phyloP scores from a whole-genome alignment of 2,797 vertebrate genomes.

The Leuciscus waleckii region DNA sequence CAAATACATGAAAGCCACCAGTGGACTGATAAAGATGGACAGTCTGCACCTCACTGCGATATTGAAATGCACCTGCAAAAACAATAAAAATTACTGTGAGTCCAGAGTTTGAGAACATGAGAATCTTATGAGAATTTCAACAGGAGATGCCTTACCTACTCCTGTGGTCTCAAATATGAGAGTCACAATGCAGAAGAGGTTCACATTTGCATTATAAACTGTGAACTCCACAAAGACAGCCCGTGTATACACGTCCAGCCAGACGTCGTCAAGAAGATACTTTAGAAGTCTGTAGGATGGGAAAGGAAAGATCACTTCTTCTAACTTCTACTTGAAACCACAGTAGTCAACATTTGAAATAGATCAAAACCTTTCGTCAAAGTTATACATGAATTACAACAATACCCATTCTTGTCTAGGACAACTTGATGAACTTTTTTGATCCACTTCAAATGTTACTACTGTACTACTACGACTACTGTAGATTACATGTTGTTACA shows the following conservation, averaged over 20 bases:
- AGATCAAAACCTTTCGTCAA: too few relatives aligned
- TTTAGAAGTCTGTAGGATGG: constrained; percentile 81
- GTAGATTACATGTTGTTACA: not conserved
- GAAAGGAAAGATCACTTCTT: not conserved
- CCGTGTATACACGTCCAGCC: constrained; percentile 90
- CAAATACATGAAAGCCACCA: constrained; percentile 87
- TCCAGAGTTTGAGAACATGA: not conserved
- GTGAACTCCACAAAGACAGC: constrained; percentile 94
- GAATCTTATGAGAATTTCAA: not conserved
- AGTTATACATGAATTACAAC: too few relatives aligned
- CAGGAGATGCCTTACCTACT: constrained; percentile 77
- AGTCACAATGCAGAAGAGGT: constrained; percentile 91
- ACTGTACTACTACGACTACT: too few relatives aligned
- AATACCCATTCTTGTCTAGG: too few relatives aligned
- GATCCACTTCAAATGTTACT: too few relatives aligned
- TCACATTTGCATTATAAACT: constrained; percentile 94
- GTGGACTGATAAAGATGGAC: constrained; percentile 90
- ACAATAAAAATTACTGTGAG: not conserved
- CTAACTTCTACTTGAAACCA: not conserved
- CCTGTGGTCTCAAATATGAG: constrained; percentile 90
- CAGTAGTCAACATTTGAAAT: too few relatives aligned
- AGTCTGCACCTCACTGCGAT: constrained; percentile 83
- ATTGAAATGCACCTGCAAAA: constrained; percentile 87
- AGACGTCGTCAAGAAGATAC: constrained; percentile 87
- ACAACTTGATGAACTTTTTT: too few relatives aligned